Evolutionary conservation across 2,113 vertebrate genomes (phyloP).

Genomic region (Bungarus multicinctus): DNA sequence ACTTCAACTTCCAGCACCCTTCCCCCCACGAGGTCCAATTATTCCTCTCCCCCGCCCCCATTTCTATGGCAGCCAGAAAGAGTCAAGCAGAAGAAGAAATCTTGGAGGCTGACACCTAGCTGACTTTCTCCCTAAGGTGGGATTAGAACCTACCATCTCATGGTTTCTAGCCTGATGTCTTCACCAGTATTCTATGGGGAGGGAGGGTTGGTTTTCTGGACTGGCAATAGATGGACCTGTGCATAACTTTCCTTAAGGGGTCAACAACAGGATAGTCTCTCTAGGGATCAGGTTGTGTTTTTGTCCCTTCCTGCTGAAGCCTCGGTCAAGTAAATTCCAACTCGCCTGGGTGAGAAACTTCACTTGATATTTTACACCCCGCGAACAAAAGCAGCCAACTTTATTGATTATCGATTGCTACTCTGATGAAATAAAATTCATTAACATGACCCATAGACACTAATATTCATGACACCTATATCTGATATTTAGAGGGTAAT

Average conservation of each 20-base stretch:
- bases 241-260: background rate
- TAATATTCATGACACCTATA: background rate
- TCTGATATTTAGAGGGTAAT: background rate
- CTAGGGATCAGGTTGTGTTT: background rate
- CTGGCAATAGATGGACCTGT: background rate
- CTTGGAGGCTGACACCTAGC: too few relatives aligned
- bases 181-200: background rate
- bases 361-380: background rate
- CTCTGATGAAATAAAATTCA: background rate
- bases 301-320: background rate
- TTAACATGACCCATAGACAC: background rate
- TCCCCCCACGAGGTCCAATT: too few relatives aligned
- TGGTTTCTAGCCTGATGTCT: background rate
- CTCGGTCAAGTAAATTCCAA: conserved; percentile 28
- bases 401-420: background rate
- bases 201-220: background rate
- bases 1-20: too few relatives aligned
- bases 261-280: background rate
- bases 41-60: too few relatives aligned
- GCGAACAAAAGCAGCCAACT: background rate
- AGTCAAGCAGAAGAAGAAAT: too few relatives aligned
- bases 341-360: background rate
- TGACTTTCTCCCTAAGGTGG: too few relatives aligned
- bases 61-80: too few relatives aligned
- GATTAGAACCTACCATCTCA: background rate